Evolutionary conservation across 1,140 invertebrate genomes (phyloP).

Genomic region (Whitmania pigra): DNA sequence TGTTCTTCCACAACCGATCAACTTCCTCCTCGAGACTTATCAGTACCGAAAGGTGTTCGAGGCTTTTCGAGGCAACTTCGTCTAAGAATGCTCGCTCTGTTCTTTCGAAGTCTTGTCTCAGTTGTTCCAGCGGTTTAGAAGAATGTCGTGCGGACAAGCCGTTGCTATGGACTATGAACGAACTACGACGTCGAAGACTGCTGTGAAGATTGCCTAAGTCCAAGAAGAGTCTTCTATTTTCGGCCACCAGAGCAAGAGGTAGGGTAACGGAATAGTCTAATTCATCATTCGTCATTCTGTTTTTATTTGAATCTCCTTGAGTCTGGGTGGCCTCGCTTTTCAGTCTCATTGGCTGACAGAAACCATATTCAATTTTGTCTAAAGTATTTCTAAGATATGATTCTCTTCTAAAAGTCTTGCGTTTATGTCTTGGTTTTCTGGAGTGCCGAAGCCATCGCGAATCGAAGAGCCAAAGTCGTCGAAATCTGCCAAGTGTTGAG

Average conservation of each 20-base stretch:
- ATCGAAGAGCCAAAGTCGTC: not conserved
- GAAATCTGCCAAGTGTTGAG: not conserved
- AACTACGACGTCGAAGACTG: not conserved
- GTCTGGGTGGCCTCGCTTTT: slow-evolving; percentile 9
- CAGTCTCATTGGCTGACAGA: slow-evolving; percentile 3
- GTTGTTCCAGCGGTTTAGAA: not conserved
- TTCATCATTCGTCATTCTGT: not conserved
- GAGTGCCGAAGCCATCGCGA: not conserved
- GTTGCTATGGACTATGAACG: not conserved
- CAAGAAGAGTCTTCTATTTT: slow-evolving; percentile 8
- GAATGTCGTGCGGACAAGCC: too few relatives aligned
- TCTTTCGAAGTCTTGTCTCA: not conserved
- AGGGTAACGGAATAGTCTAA: not conserved
- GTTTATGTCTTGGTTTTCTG: slow-evolving; percentile 7
- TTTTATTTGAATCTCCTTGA: not conserved
- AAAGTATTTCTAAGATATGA: slow-evolving; percentile 10
- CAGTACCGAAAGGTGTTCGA: not conserved
- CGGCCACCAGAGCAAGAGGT: not conserved
- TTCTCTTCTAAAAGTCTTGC: not conserved
- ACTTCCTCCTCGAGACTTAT: not conserved
- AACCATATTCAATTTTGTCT: slow-evolving; percentile 8
- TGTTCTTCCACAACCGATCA: not conserved
- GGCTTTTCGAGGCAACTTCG: not conserved
- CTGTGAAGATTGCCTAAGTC: not conserved
- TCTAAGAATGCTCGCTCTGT: not conserved